Conservation (phyloP, 2,113 vertebrate genomes). For the Callaeas wilsoni region DNA sequence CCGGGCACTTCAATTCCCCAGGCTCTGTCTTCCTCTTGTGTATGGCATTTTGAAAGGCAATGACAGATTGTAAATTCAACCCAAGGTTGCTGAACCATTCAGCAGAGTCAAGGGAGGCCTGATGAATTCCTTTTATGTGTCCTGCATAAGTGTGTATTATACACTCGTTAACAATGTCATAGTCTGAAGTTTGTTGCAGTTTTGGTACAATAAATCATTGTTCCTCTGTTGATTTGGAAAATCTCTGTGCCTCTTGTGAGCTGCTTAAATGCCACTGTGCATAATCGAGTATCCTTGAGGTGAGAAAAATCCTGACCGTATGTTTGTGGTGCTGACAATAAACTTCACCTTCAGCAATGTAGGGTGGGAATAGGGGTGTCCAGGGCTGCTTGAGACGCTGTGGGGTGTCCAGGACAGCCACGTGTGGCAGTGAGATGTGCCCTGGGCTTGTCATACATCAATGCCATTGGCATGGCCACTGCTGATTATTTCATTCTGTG, state of each 20-base stretch:
- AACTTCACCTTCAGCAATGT: neutral
- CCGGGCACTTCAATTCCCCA: neutral
- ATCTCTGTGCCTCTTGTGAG: neutral
- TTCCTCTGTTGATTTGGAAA: neutral
- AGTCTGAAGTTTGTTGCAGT: slow-evolving; percentile 1
- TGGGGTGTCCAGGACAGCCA: neutral
- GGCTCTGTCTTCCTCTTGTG: neutral
- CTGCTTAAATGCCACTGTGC: neutral
- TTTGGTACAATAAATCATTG: neutral
- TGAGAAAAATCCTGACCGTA: neutral
- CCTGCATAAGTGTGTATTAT: slow-evolving; percentile 28
- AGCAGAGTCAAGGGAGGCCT: slow-evolving; percentile 18
- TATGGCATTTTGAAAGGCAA: slow-evolving; percentile 30
- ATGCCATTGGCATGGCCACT: accelerated
- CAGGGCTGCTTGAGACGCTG: neutral
- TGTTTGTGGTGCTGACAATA: neutral
- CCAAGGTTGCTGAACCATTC: slow-evolving; percentile 34
- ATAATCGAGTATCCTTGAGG: neutral
- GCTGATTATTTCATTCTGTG: neutral
- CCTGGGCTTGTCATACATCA: neutral
- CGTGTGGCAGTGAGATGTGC: accelerated
- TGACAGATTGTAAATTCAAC: slow-evolving; percentile 42
- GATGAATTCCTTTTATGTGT: slow-evolving; percentile 21
- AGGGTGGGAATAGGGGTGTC: neutral
- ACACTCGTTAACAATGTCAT: neutral